These are phyloP conservation scores for Perizoma affinitatum DNA, from an alignment of 2,888 invertebrate genomes.

Conservation along the genomic window DNA sequence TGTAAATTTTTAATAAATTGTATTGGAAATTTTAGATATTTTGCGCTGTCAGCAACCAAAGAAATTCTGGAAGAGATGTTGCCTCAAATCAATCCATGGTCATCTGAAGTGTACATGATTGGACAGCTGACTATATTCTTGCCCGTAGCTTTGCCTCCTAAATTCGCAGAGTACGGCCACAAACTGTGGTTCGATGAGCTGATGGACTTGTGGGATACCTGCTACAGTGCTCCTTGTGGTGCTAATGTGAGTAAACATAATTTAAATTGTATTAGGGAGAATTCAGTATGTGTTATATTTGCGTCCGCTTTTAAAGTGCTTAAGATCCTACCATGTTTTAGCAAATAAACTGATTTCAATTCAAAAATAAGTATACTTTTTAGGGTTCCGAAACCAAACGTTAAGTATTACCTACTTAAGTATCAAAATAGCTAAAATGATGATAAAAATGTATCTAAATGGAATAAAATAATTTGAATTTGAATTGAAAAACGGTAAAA, in stretches of 20 bases:
- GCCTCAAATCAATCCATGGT: conserved; percentile 91
- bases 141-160: conserved; percentile 87
- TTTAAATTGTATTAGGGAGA: not conserved
- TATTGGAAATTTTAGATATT: conserved; percentile 82
- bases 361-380: too few relatives aligned
- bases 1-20: not conserved
- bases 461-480: too few relatives aligned
- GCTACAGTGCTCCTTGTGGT: conserved; percentile 89
- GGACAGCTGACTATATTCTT: conserved; percentile 89
- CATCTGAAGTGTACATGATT: conserved; percentile 80
- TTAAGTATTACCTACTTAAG: too few relatives aligned
- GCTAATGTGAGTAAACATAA: conserved; percentile 65
- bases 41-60: conserved; percentile 88
- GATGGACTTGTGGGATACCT: conserved; percentile 90
- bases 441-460: too few relatives aligned
- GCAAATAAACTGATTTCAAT: too few relatives aligned
- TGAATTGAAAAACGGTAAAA: too few relatives aligned
- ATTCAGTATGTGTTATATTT: too few relatives aligned
- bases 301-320: too few relatives aligned
- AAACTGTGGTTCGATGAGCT: conserved; percentile 92
- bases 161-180: conserved; percentile 86
- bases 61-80: conserved; percentile 94
- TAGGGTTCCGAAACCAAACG: too few relatives aligned
- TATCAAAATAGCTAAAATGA: too few relatives aligned
- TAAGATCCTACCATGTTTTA: too few relatives aligned